phyloP scores from a whole-genome alignment of 2,888 invertebrate genomes.

The Pristionchus maxplancki region DNA sequence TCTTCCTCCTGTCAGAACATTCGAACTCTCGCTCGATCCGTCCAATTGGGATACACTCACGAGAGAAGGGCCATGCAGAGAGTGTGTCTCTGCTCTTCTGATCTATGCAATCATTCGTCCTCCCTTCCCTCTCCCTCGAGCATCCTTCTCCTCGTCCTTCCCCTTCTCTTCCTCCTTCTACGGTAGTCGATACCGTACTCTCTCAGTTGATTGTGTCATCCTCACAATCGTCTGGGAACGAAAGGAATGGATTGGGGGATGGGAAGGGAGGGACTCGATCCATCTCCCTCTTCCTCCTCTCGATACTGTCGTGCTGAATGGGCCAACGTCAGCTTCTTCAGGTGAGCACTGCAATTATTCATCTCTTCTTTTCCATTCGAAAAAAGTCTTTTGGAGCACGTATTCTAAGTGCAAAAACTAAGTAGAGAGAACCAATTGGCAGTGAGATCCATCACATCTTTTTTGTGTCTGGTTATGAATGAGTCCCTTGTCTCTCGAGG shows the following conservation, averaged over 20 bases:
- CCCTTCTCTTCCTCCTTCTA: not conserved
- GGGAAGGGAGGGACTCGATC: slow-evolving; percentile 12
- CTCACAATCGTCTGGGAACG: not conserved
- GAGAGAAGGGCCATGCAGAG: slow-evolving; percentile 65
- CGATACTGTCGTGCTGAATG: slow-evolving; percentile 60
- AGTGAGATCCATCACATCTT: not conserved
- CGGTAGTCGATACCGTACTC: slow-evolving; percentile 5
- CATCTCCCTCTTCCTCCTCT: slow-evolving; percentile 61
- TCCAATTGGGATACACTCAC: slow-evolving; percentile 62
- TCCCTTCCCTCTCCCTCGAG: not conserved
- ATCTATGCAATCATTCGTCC: slow-evolving; percentile 65
- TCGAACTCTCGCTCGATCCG: slow-evolving; percentile 66
- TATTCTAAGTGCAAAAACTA: not conserved
- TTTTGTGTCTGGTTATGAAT: not conserved
- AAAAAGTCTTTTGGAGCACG: not conserved
- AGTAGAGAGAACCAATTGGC: not conserved
- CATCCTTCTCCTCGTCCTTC: not conserved
- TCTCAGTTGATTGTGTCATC: not conserved
- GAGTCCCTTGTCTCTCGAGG: not conserved
- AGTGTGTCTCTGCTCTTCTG: slow-evolving; percentile 70
- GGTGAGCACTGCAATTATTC: slow-evolving; percentile 55
- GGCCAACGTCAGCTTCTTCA: slow-evolving; percentile 65
- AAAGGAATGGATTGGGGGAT: not conserved
- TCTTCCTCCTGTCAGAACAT: slow-evolving; percentile 69
- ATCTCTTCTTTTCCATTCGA: not conserved